Evolutionary conservation across 2,888 invertebrate genomes (phyloP), one percentile per base, ranked within the genome.

Genomic region (Phortica okadai): DNA sequence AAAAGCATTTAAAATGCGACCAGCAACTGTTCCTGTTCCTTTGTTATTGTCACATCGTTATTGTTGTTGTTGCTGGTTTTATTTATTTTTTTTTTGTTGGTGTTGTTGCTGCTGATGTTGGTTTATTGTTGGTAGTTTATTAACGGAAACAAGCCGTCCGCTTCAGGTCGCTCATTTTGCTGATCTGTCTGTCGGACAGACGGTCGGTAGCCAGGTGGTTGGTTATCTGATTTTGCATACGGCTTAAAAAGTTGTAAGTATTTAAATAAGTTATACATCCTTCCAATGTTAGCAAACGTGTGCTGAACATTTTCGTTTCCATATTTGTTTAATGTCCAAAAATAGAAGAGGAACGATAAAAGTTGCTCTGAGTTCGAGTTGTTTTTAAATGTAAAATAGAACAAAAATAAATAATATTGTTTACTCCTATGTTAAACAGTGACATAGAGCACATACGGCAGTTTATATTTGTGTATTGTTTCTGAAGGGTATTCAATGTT

Each of bases 1-100:
- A 89, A 90, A 89, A 88, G 84, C 88, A 89, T 87, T 90, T 88
- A 89, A 88, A 87, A 83, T 84, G 81, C 76, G 78, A 79, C 82
- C 79, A 56, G 74, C 64, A 59, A 76, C 78, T 77, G 58, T 54
- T 72, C 74, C 73, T 56, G 74, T 70, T 54, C 21, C 69, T 44
- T 16, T 16, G 33, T 44, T 75, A 58, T 66, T 66, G 41, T 64
- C 56, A 72, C 70, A 72, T 72, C 70, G 54, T 76, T 72, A 74
- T 75, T 74, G 72, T 69, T 74, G 75, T 45, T 77, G 78, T 74
- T 77, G 72, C 33, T 33, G 33, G 21, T 21, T 21, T 21, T 21
- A 21, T 21, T 21, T 1, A 21, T 21, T 21, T 21, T 21, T 21
- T 21, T 70, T 33, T 16, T 72, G 62, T 69, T 70, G 72, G 41